phyloP scores from a whole-genome alignment of 2,113 vertebrate species.

The Tringa solitaria region DNA sequence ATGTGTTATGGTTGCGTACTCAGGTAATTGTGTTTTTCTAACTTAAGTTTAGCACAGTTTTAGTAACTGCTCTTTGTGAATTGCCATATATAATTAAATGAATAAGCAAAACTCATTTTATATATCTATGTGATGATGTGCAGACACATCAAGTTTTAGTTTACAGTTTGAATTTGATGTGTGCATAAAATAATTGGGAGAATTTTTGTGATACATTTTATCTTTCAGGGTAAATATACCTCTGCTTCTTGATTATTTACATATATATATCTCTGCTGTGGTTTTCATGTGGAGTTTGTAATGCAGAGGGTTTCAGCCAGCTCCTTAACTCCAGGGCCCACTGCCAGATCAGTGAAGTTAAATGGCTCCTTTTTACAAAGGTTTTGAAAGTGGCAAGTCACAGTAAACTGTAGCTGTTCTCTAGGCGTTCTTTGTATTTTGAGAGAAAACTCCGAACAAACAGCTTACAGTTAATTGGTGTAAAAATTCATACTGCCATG shows the following conservation, averaged over 20 bases:
- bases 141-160: background rate
- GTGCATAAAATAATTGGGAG: background rate
- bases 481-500: background rate
- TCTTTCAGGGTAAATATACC: background rate
- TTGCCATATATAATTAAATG: background rate
- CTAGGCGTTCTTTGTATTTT: background rate
- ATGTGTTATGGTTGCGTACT: background rate
- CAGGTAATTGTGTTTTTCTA: background rate
- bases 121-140: background rate
- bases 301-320: background rate
- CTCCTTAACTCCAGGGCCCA: slow-evolving; percentile 46
- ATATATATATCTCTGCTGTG: background rate
- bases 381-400: slow-evolving; percentile 23
- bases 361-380: slow-evolving; percentile 27
- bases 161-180: background rate
- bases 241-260: background rate
- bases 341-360: slow-evolving; percentile 54
- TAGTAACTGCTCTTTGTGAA: background rate
- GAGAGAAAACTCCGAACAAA: background rate
- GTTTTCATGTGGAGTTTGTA: background rate
- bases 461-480: background rate
- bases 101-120: background rate
- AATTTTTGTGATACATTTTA: background rate
- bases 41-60: background rate
- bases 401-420: background rate